These are phyloP conservation scores for Manis pentadactyla DNA, from an alignment of 2,797 vertebrate species.

Conservation along the genomic window DNA sequence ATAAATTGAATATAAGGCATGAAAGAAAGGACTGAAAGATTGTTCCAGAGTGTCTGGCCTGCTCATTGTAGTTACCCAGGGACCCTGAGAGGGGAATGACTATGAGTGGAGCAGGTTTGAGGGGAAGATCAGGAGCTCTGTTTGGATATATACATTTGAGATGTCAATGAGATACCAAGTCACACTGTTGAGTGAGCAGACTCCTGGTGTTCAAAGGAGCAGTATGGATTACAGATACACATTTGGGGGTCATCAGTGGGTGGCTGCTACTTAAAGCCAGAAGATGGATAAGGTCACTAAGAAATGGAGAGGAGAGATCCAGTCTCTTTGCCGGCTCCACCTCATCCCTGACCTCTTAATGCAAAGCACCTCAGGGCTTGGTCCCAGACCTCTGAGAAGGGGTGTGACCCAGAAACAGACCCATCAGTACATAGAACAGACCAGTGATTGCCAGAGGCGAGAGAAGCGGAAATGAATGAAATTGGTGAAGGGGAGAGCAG, in stretches of 20 bases:
- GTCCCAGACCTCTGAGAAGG: too few relatives aligned
- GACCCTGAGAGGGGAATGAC: not conserved
- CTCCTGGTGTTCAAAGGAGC: too few relatives aligned
- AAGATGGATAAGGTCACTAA: not conserved
- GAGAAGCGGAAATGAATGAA: too few relatives aligned
- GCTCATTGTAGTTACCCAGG: accelerated
- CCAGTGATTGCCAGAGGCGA: too few relatives aligned
- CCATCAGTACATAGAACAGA: too few relatives aligned
- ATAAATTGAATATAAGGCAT: accelerated
- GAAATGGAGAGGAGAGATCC: too few relatives aligned
- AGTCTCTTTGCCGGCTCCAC: too few relatives aligned
- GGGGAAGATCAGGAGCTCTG: not conserved
- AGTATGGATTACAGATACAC: accelerated
- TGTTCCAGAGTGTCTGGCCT: not conserved
- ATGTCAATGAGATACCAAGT: not conserved
- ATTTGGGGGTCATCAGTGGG: not conserved
- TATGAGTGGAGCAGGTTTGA: accelerated
- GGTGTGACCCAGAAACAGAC: too few relatives aligned
- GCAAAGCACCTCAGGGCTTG: too few relatives aligned
- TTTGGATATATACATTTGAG: not conserved
- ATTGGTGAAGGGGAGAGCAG: too few relatives aligned
- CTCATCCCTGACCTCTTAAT: too few relatives aligned
- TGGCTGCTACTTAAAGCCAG: too few relatives aligned
- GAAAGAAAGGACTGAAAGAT: not conserved
- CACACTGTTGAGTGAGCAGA: not conserved